Conservation (phyloP, 2,797 vertebrate genomes). For the Catostomus latipinnis region DNA sequence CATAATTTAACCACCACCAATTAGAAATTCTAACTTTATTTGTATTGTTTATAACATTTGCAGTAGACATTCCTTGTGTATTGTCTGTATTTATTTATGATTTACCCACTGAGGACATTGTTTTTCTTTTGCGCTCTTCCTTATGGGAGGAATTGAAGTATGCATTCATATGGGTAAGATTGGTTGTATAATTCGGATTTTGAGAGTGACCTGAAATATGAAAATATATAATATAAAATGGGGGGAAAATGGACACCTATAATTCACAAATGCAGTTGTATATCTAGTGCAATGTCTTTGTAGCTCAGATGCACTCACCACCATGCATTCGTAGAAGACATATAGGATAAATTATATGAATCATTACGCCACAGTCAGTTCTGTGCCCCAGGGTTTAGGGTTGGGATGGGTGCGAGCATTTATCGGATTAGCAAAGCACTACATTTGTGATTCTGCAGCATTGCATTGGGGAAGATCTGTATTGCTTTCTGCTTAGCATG, state of each 20-base stretch:
- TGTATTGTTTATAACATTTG: conserved; percentile 86
- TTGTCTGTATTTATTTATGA: conserved; percentile 99
- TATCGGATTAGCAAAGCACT: conserved; percentile 84
- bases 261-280: conserved; percentile 78
- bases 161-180: conserved; percentile 79
- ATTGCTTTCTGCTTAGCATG: conserved; percentile 93
- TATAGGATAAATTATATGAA: conserved; percentile 74
- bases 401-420: conserved; percentile 79
- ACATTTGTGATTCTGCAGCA: conserved; percentile 82
- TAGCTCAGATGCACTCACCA: conserved; percentile 74
- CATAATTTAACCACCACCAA: conserved; percentile 78
- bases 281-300: conserved; percentile 71
- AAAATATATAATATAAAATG: conserved; percentile 66
- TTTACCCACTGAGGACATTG: conserved; percentile 85
- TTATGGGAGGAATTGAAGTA: conserved; percentile 85
- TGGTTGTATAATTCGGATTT: conserved; percentile 85
- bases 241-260: conserved; percentile 71
- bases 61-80: conserved; percentile 98
- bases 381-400: conserved; percentile 68
- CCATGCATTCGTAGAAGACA: conserved; percentile 72
- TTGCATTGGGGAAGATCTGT: conserved; percentile 83
- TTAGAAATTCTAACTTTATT: conserved; percentile 78
- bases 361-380: conserved; percentile 82
- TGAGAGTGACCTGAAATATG: conserved; percentile 83
- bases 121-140: conserved; percentile 81